Evolutionary conservation across 2,797 vertebrate species (phyloP).

Genomic region (Oreortyx pictus): DNA sequence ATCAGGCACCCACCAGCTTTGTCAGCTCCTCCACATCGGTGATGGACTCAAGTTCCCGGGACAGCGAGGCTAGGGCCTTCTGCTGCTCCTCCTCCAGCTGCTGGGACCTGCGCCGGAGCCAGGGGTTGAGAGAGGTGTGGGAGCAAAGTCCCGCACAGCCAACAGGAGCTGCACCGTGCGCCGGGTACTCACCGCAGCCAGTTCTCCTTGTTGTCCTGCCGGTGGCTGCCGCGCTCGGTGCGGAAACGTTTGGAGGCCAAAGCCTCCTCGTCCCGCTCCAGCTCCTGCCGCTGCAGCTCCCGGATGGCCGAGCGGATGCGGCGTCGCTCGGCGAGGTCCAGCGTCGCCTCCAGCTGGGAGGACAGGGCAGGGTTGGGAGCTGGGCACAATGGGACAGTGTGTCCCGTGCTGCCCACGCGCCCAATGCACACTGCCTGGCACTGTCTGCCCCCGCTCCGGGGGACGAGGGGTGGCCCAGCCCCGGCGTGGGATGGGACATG

Average conservation of each 20-base stretch:
- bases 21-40: slow-evolving; percentile 90
- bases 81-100: slow-evolving; percentile 82
- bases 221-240: slow-evolving; percentile 80
- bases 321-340: slow-evolving; percentile 91
- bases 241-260: slow-evolving; percentile 94
- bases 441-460: not conserved
- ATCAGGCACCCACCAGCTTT: slow-evolving; percentile 82
- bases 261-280: slow-evolving; percentile 90
- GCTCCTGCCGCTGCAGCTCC: slow-evolving; percentile 90
- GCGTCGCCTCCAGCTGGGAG: slow-evolving; percentile 88
- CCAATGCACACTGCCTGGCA: rapidly evolving
- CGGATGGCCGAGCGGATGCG: slow-evolving; percentile 92
- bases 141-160: not conserved
- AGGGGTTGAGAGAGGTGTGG: rapidly evolving
- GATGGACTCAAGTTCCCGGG: slow-evolving; percentile 86
- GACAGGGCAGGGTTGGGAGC: not conserved
- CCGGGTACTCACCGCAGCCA: slow-evolving; percentile 85
- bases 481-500: not conserved
- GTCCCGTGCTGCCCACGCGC: not conserved
- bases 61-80: slow-evolving; percentile 83
- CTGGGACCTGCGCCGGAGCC: slow-evolving; percentile 52
- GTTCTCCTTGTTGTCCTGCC: slow-evolving; percentile 94
- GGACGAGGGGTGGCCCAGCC: too few species aligned
- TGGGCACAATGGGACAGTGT: not conserved
- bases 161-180: too few species aligned